These are phyloP conservation scores for Echinops telfairi DNA, from an alignment of 2,113 vertebrate genomes.

Conservation along the genomic window DNA sequence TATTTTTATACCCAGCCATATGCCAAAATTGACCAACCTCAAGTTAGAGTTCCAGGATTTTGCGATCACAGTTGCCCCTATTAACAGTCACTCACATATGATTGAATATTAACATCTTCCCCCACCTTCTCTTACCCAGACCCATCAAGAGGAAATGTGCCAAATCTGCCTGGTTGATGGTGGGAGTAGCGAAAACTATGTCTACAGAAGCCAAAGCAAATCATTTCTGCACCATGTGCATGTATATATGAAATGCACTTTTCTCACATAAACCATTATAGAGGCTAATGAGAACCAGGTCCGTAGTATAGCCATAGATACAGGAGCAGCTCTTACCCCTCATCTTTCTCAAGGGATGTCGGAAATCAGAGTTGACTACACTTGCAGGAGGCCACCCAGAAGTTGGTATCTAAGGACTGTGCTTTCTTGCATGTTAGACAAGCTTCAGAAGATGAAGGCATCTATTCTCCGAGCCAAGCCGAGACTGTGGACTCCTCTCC, in stretches of 20 bases:
- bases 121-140: too few species aligned
- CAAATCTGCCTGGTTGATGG: too few species aligned
- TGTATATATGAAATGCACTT: not conserved
- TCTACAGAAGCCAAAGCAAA: too few species aligned
- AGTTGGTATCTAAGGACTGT: not conserved
- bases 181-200: too few species aligned
- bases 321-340: not conserved
- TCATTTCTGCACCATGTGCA: not conserved
- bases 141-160: too few species aligned
- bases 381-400: not conserved
- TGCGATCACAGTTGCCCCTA: too few species aligned
- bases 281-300: slow-evolving; percentile 17
- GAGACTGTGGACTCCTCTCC: not conserved
- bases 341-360: not conserved
- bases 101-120: too few species aligned
- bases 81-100: too few species aligned
- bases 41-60: too few species aligned
- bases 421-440: not conserved
- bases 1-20: too few species aligned
- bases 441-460: not conserved
- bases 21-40: too few species aligned
- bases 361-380: not conserved
- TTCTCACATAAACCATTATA: slow-evolving; percentile 17
- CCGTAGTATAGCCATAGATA: not conserved
- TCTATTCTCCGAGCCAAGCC: not conserved